Conservation (phyloP, 1,140 invertebrate genomes). For the Phymastichus coffea region DNA sequence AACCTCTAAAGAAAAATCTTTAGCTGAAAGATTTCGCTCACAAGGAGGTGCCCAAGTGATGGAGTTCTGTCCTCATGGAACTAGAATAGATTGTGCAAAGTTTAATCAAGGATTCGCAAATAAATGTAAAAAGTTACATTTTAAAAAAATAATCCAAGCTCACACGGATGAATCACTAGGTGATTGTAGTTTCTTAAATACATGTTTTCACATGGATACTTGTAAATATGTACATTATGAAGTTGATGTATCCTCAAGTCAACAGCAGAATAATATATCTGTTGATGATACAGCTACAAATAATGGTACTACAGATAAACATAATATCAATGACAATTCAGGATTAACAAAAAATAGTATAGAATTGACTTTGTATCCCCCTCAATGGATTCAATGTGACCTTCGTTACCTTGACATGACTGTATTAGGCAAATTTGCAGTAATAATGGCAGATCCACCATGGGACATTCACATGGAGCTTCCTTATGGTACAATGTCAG, state of each 20-base stretch:
- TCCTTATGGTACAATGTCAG: slow-evolving; percentile 98
- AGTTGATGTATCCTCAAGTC: slow-evolving; percentile 69
- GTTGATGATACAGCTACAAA: slow-evolving; percentile 20
- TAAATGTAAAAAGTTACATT: slow-evolving; percentile 89
- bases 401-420: slow-evolving; percentile 94
- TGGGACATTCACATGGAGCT: slow-evolving; percentile 99
- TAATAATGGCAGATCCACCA: slow-evolving; percentile 94
- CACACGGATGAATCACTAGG: slow-evolving; percentile 96
- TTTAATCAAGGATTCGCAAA: slow-evolving; percentile 56
- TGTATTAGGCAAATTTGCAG: slow-evolving; percentile 88
- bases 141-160: slow-evolving; percentile 95
- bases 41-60: slow-evolving; percentile 91
- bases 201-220: slow-evolving; percentile 98
- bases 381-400: slow-evolving; percentile 98
- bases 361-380: slow-evolving; percentile 72
- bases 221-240: slow-evolving; percentile 98
- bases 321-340: slow-evolving; percentile 23
- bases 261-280: slow-evolving; percentile 47
- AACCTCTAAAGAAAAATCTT: slow-evolving; percentile 90
- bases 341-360: slow-evolving; percentile 41
- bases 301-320: slow-evolving; percentile 29
- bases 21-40: slow-evolving; percentile 92
- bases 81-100: slow-evolving; percentile 84
- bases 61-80: slow-evolving; percentile 96
- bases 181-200: slow-evolving; percentile 97